Evolutionary conservation across 2,797 vertebrate species (phyloP), one percentile per base, ranked within the genome.

Genomic region (Nothura maculosa): DNA sequence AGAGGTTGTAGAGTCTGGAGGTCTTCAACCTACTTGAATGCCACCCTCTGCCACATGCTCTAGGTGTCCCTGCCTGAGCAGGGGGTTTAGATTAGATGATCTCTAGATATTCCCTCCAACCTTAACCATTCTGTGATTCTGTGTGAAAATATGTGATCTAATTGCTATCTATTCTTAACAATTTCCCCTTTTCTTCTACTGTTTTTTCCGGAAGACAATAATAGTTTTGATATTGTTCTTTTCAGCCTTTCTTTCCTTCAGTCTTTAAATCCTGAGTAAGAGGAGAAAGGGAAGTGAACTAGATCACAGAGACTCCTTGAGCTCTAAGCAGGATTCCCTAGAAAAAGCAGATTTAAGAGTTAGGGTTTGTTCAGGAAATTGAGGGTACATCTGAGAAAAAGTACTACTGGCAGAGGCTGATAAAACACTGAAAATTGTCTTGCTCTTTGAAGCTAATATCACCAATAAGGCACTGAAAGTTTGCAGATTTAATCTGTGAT

Each of bases 401-500:
- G 80, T 82, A 67, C 69, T 82, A 54, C 68, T 81, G 28, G 72
- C 28, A 78, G 21, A 80, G 9, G 47, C 32, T 58, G 16, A 50
- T 88, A 93, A 89, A 70, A 62, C 17, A 68, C 30, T 50, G 43
- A 34, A 58, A 22, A 14, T 5, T 0, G 2, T 42, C 27, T 79
- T 85, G 3, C 6, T 86, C 70, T 93, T 95, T 76, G 88, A 86
- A 93, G 55, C 24, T 73, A 74, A 77, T 48, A 22, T 83, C 32
- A 67, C 30, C 36, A 62, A 76, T 36, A 52, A 86, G 24, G 48
- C 12, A 20, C 18, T 30, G 55, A 87, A 92, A 90, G 5, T 81
- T 87, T 90, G 8, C 36, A 64, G 42, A 75, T 75, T 88, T 93
- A 50, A 82, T 82, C 68, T 91, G 10, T 82, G 86, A 40, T 21